These are phyloP conservation scores for Hermaeophaga mercurialis DNA, from an alignment of 2,888 invertebrate genomes.

Conservation along the genomic window DNA sequence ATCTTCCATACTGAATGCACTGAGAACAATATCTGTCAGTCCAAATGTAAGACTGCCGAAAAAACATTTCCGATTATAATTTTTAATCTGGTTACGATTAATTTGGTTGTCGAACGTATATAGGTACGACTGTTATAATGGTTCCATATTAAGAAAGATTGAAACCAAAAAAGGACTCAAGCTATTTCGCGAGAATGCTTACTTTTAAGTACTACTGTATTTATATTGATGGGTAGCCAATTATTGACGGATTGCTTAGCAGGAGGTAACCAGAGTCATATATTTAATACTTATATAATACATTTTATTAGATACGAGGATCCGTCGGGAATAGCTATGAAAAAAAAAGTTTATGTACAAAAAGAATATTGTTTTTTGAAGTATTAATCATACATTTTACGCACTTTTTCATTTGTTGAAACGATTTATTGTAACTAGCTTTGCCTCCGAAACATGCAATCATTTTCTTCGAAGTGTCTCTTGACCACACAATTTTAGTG, in stretches of 20 bases:
- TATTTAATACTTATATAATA: too few species aligned
- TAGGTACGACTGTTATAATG: conserved; percentile 28
- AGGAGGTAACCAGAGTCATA: neutral
- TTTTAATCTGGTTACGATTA: conserved; percentile 34
- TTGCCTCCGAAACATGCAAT: too few species aligned
- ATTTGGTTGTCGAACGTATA: conserved; percentile 33
- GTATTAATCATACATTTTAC: too few species aligned
- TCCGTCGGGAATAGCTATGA: too few species aligned
- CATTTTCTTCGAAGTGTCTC: too few species aligned
- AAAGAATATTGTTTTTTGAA: too few species aligned
- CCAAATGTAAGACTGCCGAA: neutral
- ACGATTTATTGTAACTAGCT: too few species aligned
- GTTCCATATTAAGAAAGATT: conserved; percentile 28
- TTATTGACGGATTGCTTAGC: conserved; percentile 6
- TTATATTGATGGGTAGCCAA: conserved; percentile 27
- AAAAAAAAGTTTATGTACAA: too few species aligned
- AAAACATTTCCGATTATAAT: conserved; percentile 29
- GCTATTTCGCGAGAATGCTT: conserved; percentile 34
- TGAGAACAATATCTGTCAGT: neutral
- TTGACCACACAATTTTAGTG: too few species aligned
- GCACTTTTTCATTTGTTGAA: too few species aligned
- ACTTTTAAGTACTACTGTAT: conserved; percentile 32
- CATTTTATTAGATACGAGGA: too few species aligned
- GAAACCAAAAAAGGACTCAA: conserved; percentile 30
- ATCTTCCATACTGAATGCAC: neutral